These are phyloP conservation scores for Sycophaga agraensis DNA, from an alignment of 1,140 invertebrate genomes.

Conservation along the genomic window DNA sequence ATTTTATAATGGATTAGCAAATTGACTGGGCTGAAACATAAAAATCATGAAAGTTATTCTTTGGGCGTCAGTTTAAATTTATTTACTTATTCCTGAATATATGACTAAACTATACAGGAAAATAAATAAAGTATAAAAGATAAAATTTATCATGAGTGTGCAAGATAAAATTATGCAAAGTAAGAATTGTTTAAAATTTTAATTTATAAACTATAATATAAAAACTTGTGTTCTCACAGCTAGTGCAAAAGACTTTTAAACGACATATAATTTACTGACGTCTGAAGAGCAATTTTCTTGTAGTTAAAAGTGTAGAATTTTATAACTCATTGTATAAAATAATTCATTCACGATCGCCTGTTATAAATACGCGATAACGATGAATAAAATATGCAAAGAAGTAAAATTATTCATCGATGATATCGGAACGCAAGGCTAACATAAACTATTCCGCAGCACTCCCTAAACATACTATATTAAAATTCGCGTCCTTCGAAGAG, in stretches of 20 bases:
- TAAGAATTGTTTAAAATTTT: no score
- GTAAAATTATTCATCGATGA: constrained; percentile 7
- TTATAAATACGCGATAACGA: background rate
- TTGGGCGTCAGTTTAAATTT: background rate
- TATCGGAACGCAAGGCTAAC: constrained; percentile 9
- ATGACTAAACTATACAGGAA: background rate
- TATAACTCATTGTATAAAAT: constrained; percentile 23
- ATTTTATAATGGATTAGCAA: constrained; percentile 27
- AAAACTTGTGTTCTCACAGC: no score
- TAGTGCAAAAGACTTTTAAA: no score
- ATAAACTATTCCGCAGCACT: constrained; percentile 33
- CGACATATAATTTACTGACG: background rate
- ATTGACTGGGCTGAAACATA: constrained; percentile 10
- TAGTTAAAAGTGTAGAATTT: constrained; percentile 1
- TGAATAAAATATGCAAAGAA: background rate
- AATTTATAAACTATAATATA: no score
- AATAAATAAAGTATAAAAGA: background rate
- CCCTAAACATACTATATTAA: constrained; percentile 28
- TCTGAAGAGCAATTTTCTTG: constrained; percentile 10
- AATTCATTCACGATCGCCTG: background rate
- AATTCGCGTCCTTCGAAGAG: constrained; percentile 51
- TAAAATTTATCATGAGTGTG: background rate
- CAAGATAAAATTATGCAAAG: no score
- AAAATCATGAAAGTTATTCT: background rate
- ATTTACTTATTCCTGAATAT: background rate